These are phyloP conservation scores for Ophraella communa DNA, from an alignment of 2,888 invertebrate species.

Conservation along the genomic window DNA sequence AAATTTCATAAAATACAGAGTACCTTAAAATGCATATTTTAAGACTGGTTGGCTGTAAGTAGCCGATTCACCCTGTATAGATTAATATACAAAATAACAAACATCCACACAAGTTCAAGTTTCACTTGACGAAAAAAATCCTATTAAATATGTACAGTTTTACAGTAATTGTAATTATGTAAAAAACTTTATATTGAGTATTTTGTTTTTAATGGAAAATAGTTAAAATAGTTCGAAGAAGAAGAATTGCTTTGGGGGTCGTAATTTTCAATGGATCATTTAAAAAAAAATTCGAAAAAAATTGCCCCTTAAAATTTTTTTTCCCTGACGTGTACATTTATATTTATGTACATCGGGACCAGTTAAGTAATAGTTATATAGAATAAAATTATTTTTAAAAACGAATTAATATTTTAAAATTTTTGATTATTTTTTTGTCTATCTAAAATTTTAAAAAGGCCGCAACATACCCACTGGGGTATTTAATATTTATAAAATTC, in stretches of 20 bases:
- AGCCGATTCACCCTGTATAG: not conserved
- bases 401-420: no score
- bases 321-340: not conserved
- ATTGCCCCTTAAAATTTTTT: not conserved
- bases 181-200: slow-evolving; percentile 16
- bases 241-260: not conserved
- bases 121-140: no score
- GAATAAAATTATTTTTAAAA: no score
- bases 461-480: slow-evolving; percentile 49
- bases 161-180: slow-evolving; percentile 12
- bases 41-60: no score
- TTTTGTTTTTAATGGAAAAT: no score
- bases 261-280: not conserved
- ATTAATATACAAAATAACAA: slow-evolving; percentile 27
- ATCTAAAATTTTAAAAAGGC: slow-evolving; percentile 54
- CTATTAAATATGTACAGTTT: slow-evolving; percentile 22
- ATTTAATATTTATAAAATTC: slow-evolving; percentile 42
- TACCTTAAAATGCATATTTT: no score
- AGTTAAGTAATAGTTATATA: not conserved
- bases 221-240: slow-evolving; percentile 1
- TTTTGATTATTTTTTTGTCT: no score
- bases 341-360: not conserved
- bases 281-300: not conserved
- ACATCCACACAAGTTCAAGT: slow-evolving; percentile 48
- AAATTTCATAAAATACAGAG: no score